phyloP scores from a whole-genome alignment of 2,888 invertebrate species.

The Frankliniella fusca region DNA sequence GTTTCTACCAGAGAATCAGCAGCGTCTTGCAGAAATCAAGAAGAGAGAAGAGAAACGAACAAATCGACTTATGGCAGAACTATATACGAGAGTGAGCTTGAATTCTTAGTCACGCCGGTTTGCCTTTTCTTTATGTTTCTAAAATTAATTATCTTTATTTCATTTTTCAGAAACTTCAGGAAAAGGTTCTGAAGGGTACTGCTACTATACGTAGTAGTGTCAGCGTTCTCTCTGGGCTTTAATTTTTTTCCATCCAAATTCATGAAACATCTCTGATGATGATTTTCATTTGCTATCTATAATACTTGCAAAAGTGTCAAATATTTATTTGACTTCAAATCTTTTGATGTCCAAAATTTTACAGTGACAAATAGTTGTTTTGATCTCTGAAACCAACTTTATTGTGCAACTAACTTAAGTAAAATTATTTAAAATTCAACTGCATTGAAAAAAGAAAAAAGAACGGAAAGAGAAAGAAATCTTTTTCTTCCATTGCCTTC shows the following conservation, averaged over 20 bases:
- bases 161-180: constrained; percentile 61
- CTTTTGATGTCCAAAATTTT: too few relatives aligned
- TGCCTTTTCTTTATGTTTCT: constrained; percentile 19
- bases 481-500: too few relatives aligned
- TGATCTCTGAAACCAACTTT: too few relatives aligned
- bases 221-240: constrained; percentile 38
- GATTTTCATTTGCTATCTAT: background rate
- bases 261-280: background rate
- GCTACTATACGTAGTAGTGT: constrained; percentile 56
- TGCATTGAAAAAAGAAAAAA: too few relatives aligned
- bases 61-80: constrained; percentile 68
- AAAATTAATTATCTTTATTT: constrained; percentile 34
- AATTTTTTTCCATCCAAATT: background rate
- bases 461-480: too few relatives aligned
- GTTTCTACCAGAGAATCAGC: constrained; percentile 66
- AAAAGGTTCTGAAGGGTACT: constrained; percentile 61
- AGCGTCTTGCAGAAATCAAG: constrained; percentile 57
- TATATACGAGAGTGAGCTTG: constrained; percentile 66
- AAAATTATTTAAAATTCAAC: too few relatives aligned
- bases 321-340: background rate
- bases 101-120: constrained; percentile 18
- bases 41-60: constrained; percentile 60
- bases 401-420: too few relatives aligned
- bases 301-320: background rate
- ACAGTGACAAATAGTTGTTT: too few relatives aligned